These are phyloP conservation scores for Rhopalosiphum maidis DNA, from an alignment of 1,140 invertebrate species.

Conservation along the genomic window DNA sequence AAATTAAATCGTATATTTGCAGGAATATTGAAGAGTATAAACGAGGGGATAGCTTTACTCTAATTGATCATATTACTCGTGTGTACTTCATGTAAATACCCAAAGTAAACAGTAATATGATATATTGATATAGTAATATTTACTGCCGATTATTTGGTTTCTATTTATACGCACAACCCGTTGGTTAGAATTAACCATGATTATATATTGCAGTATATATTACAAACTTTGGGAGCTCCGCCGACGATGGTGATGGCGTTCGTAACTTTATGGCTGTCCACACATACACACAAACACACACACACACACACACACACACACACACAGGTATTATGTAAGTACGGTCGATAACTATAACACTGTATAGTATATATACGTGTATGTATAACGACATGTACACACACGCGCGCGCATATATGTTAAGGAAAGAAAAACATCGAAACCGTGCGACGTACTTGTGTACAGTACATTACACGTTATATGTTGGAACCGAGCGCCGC, in stretches of 20 bases:
- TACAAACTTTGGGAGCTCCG: neutral
- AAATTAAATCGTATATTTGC: neutral
- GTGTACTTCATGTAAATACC: neutral
- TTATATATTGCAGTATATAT: neutral
- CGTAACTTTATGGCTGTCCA: neutral
- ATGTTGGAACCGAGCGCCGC: neutral
- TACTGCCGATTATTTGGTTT: neutral
- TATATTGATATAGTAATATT: neutral
- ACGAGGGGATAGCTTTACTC: neutral
- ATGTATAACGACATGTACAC: neutral
- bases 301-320: neutral
- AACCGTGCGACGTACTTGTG: neutral
- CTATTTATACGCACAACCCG: neutral
- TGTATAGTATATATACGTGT: neutral
- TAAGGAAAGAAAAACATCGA: conserved; percentile 12
- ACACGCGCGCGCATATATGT: neutral
- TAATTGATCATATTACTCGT: neutral
- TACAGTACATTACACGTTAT: neutral
- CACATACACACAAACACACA: neutral
- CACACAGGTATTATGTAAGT: neutral
- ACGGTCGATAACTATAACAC: neutral
- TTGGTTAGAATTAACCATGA: neutral
- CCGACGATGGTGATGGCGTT: neutral
- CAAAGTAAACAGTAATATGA: neutral
- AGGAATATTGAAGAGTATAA: neutral